phyloP scores from a whole-genome alignment of 2,888 invertebrate genomes.

The Drosophila nr. perissopoda region DNA sequence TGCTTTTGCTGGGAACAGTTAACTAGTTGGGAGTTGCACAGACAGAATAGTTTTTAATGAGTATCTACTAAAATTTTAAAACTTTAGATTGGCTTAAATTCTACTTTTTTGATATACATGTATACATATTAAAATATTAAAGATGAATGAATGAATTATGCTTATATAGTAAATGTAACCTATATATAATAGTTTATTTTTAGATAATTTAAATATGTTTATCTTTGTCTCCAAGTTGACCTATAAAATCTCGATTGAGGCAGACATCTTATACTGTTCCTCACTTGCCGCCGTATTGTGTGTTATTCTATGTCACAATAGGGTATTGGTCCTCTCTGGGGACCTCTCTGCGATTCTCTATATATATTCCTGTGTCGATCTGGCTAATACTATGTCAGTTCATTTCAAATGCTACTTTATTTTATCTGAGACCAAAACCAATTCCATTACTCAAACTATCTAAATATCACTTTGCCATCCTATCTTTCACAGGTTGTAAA shows the following conservation, averaged over 20 bases:
- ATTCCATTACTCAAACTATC: background rate
- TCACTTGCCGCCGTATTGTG: background rate
- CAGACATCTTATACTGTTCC: background rate
- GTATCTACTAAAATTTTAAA: background rate
- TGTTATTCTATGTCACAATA: background rate
- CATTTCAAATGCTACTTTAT: background rate
- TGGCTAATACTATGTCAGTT: background rate
- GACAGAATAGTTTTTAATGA: background rate
- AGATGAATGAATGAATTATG: background rate
- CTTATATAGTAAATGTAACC: background rate
- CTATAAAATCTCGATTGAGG: background rate
- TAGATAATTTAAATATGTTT: background rate
- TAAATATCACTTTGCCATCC: background rate
- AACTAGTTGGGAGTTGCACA: background rate
- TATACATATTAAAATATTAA: too few species aligned
- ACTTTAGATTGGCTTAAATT: background rate
- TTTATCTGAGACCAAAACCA: background rate
- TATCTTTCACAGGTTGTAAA: background rate
- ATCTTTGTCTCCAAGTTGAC: background rate
- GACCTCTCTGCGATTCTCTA: background rate
- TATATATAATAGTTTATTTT: background rate
- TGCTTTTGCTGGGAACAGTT: background rate
- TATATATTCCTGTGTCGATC: background rate
- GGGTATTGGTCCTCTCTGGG: background rate
- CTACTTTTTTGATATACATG: background rate